These are phyloP conservation scores for Anarhynchus alexandrinus DNA, from an alignment of 2,113 vertebrate genomes.

Conservation along the genomic window DNA sequence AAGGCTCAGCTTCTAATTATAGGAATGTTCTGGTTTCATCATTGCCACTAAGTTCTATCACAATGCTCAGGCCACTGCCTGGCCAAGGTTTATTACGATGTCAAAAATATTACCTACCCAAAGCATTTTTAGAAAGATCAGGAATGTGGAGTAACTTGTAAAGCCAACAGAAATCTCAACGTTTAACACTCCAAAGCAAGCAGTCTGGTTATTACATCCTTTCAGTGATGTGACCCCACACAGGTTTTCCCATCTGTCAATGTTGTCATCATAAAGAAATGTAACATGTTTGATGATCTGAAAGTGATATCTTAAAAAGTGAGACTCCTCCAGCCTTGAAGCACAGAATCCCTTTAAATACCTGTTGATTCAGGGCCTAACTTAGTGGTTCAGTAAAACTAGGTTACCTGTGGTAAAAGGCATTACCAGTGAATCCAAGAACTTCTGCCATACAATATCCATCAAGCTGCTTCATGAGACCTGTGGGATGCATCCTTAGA, in stretches of 20 bases:
- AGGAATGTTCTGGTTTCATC: not conserved
- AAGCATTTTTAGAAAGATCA: not conserved
- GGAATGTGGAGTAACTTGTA: not conserved
- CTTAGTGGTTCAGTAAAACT: not conserved
- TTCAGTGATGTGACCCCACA: not conserved
- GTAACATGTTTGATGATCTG: not conserved
- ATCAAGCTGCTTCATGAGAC: not conserved
- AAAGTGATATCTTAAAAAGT: not conserved
- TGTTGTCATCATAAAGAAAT: not conserved
- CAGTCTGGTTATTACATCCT: not conserved
- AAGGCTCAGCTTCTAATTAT: not conserved
- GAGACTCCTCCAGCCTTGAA: not conserved
- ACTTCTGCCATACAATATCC: not conserved
- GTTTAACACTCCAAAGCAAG: not conserved
- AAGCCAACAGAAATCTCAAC: not conserved
- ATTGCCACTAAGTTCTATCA: not conserved
- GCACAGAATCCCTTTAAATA: not conserved
- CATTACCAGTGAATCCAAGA: not conserved
- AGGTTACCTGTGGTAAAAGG: not conserved
- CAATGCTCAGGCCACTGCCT: not conserved
- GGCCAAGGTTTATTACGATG: not conserved
- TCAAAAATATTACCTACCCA: not conserved
- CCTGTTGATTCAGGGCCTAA: not conserved
- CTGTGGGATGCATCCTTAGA: not conserved
- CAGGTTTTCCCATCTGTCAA: not conserved